A percentile compares a stretch with the other conserved stretches of the same genome.
Conservation (phyloP, 2,797 vertebrate species). For the Danionella dracula region DNA sequence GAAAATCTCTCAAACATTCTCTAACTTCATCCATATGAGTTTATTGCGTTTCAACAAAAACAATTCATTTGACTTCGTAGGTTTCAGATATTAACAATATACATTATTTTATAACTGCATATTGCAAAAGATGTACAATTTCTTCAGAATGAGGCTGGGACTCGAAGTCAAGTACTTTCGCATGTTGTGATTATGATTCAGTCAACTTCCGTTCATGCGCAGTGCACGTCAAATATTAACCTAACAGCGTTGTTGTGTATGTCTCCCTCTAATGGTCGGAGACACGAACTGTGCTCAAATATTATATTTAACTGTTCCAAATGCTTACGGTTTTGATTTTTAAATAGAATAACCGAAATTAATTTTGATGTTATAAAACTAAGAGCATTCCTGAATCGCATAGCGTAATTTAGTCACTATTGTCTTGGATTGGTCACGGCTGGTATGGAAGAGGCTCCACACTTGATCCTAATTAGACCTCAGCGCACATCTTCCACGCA, state of each 20-base stretch:
- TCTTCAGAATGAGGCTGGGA: too few relatives aligned
- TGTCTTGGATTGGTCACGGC: neutral
- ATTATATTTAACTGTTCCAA: too few relatives aligned
- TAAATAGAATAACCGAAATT: neutral
- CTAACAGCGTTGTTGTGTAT: neutral
- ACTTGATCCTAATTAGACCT: slow-evolving; percentile 36
- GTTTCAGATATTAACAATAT: too few relatives aligned
- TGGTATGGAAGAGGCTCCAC: neutral
- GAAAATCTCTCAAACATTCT: slow-evolving; percentile 52
- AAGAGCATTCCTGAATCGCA: neutral
- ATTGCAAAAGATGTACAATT: too few relatives aligned
- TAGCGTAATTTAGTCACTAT: neutral
- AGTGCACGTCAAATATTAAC: neutral
- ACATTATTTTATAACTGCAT: too few relatives aligned
- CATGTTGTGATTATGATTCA: neutral
- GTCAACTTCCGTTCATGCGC: slow-evolving; percentile 25
- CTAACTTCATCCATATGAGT: slow-evolving; percentile 54
- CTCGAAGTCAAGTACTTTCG: too few relatives aligned
- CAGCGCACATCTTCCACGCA: neutral
- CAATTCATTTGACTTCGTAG: too few relatives aligned
- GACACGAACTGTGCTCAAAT: neutral
- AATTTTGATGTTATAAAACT: neutral
- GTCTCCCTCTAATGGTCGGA: slow-evolving; percentile 50
- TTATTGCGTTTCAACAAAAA: neutral
- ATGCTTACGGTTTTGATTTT: too few relatives aligned